Base-by-base conservation (phyloP, 1,140 invertebrate genomes). In the Plutomurus gul region DNA sequence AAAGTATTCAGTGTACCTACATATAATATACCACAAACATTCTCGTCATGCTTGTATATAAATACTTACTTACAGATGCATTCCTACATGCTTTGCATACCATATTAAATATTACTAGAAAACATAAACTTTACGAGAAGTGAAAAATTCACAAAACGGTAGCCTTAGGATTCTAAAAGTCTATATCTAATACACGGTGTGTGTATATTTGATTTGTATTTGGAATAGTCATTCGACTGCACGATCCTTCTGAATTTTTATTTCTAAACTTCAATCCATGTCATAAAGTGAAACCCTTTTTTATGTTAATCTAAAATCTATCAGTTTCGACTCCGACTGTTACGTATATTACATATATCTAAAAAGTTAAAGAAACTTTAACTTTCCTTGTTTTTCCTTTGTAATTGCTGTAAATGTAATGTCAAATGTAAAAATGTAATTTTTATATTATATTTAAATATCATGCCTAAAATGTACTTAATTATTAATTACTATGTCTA, bases 401-500 rank as follows among this genome's bases (percentile, higher is more conserved):
- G 39, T 43, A 43, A 43, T 43, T 3, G 39, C 36, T 33, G 56
- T 65, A 65, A 65, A 18, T 18, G 56, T 65, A 65, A 30, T 33
- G 56, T 65, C 56, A 65, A 65, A 65, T 65, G 56, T 65, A 65
- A 65, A 65, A 65, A 65, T 65, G n/a, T 65, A 27, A 65, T 65
- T 65, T 65, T n/a, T 65, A 65, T 18, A 65, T 51, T 30, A 36
- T 65, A 56, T 30, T 56, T 56, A 25, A 65, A 30, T 36, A n/a
- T 33, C 36, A 27, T 65, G 36, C 27, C 36, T 65, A 33, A 30
- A 22, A 22, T 22, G 46, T 47, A n/a, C 18, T 20, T 49, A 33
- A 60, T 60, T 33, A 30, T 60, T 65, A 65, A n/a, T 51, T 51
- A 51, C 11, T 36, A 65, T n/a, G n/a, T n/a, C n/a, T n/a, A n/a